A percentile compares a stretch with the other conserved stretches of the same genome.
Conservation (phyloP, 1,140 invertebrate genomes). For the Drosophila ohnishii region DNA sequence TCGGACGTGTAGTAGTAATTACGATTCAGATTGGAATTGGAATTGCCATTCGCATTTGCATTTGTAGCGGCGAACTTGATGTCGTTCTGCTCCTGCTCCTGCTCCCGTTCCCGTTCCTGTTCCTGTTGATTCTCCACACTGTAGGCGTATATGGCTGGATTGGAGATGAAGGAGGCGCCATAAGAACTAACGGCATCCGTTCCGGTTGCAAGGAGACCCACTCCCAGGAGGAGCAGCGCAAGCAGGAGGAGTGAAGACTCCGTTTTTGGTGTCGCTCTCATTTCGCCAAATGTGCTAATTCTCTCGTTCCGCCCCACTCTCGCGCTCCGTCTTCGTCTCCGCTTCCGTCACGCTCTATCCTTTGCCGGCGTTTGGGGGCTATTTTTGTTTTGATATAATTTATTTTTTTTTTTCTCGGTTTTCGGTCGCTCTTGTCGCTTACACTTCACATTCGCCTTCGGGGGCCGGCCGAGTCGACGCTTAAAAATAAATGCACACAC, state of each 20-base stretch:
- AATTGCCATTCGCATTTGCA: conserved; percentile 48
- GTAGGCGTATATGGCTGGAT: conserved; percentile 72
- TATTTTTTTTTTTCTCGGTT: conserved; percentile 39
- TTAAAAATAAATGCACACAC: conserved; percentile 69
- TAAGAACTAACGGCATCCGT: conserved; percentile 36
- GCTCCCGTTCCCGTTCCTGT: conserved; percentile 37
- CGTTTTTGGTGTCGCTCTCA: conserved; percentile 69
- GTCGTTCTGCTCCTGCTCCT: conserved; percentile 35
- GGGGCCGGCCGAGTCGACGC: conserved; percentile 45
- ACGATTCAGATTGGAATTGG: conserved; percentile 60
- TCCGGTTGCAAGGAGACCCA: conserved; percentile 18
- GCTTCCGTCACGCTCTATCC: conserved; percentile 14
- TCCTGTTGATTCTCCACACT: conserved; percentile 61
- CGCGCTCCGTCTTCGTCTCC: conserved; percentile 1
- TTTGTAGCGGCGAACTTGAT: conserved; percentile 64
- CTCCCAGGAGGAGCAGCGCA: conserved; percentile 20
- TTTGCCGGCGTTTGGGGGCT: conserved; percentile 37
- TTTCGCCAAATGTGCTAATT: conserved; percentile 58
- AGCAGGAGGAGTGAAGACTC: conserved; percentile 46
- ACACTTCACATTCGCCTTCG: conserved; percentile 69
- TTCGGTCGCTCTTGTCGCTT: conserved; percentile 45
- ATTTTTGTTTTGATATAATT: conserved; percentile 61
- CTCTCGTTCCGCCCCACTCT: conserved; percentile 11
- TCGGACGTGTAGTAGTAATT: conserved; percentile 73
- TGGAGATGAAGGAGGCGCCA: conserved; percentile 74